phyloP scores from a whole-genome alignment of 2,797 vertebrate species.

The Varecia variegata region DNA sequence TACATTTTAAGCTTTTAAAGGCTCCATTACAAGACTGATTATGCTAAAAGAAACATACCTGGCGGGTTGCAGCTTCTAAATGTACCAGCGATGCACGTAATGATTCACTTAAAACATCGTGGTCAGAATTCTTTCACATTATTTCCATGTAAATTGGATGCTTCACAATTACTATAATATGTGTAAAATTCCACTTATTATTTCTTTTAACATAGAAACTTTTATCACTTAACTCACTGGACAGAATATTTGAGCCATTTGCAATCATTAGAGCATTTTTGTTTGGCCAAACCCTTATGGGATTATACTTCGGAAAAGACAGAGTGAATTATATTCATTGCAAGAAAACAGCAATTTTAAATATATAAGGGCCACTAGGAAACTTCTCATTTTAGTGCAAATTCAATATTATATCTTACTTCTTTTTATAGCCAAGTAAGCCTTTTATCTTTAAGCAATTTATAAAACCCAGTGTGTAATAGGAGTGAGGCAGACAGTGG shows the following conservation, averaged over 20 bases:
- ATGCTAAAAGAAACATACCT: conserved; percentile 90
- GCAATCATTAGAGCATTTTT: conserved; percentile 88
- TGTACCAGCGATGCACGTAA: conserved; percentile 90
- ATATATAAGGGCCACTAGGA: conserved; percentile 85
- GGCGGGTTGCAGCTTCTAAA: conserved; percentile 87
- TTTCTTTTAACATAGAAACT: conserved; percentile 88
- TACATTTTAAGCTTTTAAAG: conserved; percentile 93
- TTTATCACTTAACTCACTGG: conserved; percentile 89
- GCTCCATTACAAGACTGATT: conserved; percentile 88
- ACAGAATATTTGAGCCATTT: conserved; percentile 89
- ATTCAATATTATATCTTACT: conserved; percentile 83
- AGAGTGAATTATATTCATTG: conserved; percentile 84
- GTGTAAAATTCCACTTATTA: conserved; percentile 89
- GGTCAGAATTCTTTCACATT: conserved; percentile 88
- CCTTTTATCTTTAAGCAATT: conserved; percentile 76
- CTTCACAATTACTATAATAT: conserved; percentile 90
- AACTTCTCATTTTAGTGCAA: conserved; percentile 81
- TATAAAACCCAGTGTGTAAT: conserved; percentile 64
- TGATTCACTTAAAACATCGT: conserved; percentile 90
- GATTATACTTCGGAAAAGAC: conserved; percentile 83
- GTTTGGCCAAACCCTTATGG: conserved; percentile 88
- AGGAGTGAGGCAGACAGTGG: neutral
- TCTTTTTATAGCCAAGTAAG: conserved; percentile 74
- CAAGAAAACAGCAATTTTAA: conserved; percentile 87
- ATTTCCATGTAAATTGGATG: conserved; percentile 95